Base-by-base conservation (phyloP, 1,140 invertebrate species). In the Zaprionus taronus region DNA sequence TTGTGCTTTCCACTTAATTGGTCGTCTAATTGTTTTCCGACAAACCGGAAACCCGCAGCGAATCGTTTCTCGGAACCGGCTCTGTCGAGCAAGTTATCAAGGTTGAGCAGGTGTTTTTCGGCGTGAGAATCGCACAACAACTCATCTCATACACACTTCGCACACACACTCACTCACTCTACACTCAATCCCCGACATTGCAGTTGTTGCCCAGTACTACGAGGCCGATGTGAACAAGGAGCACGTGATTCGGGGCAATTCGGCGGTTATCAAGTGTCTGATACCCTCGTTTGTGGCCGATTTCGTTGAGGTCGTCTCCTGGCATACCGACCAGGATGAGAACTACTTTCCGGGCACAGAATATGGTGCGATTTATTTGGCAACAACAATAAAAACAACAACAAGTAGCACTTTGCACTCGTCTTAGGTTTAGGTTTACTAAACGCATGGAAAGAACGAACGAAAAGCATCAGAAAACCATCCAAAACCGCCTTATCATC, bases 201-300 rank as follows among this genome's bases (percentile, higher is more conserved):
- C 78, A 98, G 97, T 98, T 92, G 97, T 98, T 70, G 95, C 96
- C 78, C 97, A 98, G 93, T 95, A 96, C 90, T 98, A 98, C 94
- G 96, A 97, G 86, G 97, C 96, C 22, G 97, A 98, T 93, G 97
- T 98, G 67, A 97, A 97, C 94, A 98, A 98, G 93, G 97, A 98
- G 83, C 98, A 98, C 94, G 97, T 98, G 20, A 98, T 98, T 79
- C 95, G 96, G 83, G 97, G 97, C 60, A 98, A 98, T 93, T 96
- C 97, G 56, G 98, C 97, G 34, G 96, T 99, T 82, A 95, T 99
- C 64, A 98, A 97, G 92, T 99, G 98, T 94, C 95, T 96, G 91
- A 97, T 99, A 86, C 98, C 98, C 15, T 97, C 96, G n/a, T 99
- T 98, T 93, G 97, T 98, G 58, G 96, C 96, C 24, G 97, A 98